These are phyloP conservation scores for Neodon shergylaensis DNA, from an alignment of 2,113 vertebrate genomes.

Conservation along the genomic window DNA sequence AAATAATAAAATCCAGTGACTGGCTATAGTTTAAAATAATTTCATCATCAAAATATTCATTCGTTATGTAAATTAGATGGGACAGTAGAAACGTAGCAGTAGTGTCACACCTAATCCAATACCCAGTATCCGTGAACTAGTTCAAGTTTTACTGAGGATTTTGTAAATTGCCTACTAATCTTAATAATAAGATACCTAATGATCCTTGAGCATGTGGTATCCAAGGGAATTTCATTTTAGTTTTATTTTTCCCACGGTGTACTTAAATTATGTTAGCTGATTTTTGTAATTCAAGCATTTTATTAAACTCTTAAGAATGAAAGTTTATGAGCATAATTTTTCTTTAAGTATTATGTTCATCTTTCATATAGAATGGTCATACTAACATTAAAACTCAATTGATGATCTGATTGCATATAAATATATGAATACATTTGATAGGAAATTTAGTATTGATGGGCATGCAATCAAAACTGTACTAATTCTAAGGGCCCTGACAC, in stretches of 20 bases:
- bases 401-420: not conserved
- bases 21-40: not conserved
- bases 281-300: slow-evolving; percentile 9
- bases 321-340: not conserved
- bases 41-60: not conserved
- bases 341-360: not conserved
- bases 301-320: slow-evolving; percentile 54
- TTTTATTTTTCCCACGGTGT: slow-evolving; percentile 43
- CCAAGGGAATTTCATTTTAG: slow-evolving; percentile 22
- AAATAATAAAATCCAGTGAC: not conserved
- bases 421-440: not conserved
- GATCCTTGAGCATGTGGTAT: slow-evolving; percentile 49
- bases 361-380: not conserved
- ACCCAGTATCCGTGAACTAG: not conserved
- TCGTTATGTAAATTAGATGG: slow-evolving; percentile 23
- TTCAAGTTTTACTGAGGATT: slow-evolving; percentile 71
- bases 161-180: slow-evolving; percentile 70
- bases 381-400: not conserved
- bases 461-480: not conserved
- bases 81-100: not conserved
- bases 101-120: slow-evolving; percentile 53
- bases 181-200: slow-evolving; percentile 59
- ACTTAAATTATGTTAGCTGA: slow-evolving; percentile 18
- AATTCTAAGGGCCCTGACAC: not conserved
- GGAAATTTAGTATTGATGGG: not conserved